A percentile compares a stretch with the other conserved stretches of the same genome.
These are phyloP conservation scores for Campoletis raptor DNA, from an alignment of 2,888 invertebrate genomes.

Conservation along the genomic window DNA sequence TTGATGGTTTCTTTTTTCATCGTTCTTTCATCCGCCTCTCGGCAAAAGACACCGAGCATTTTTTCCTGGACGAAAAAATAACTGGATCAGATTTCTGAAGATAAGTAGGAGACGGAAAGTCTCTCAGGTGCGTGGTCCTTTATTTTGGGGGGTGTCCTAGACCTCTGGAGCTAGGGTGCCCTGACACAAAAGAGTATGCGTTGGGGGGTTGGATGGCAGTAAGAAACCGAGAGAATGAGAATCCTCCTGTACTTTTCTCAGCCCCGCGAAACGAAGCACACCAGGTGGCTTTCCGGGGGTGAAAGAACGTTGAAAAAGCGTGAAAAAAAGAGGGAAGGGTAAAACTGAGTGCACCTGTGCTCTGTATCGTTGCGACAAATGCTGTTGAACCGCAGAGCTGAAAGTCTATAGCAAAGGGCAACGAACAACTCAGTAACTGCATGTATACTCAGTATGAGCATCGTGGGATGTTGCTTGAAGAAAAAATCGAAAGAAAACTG, in stretches of 20 bases:
- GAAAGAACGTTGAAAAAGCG: slow-evolving; percentile 38
- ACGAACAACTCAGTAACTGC: slow-evolving; percentile 48
- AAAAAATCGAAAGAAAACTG: slow-evolving; percentile 23
- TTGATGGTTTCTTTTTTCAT: background rate
- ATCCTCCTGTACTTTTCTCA: background rate
- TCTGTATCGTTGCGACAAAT: slow-evolving; percentile 55
- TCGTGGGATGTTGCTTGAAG: slow-evolving; percentile 30
- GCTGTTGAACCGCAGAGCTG: slow-evolving; percentile 17
- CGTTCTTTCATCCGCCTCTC: background rate
- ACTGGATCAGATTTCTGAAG: slow-evolving; percentile 20
- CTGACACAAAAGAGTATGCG: slow-evolving; percentile 58
- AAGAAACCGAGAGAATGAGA: slow-evolving; percentile 28
- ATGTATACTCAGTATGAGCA: slow-evolving; percentile 33
- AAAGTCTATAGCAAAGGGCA: slow-evolving; percentile 41
- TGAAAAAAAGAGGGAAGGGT: slow-evolving; percentile 40
- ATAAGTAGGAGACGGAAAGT: slow-evolving; percentile 22
- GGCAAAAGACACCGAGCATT: background rate
- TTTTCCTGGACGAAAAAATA: background rate
- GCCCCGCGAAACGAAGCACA: slow-evolving; percentile 41
- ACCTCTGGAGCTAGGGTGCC: slow-evolving; percentile 36
- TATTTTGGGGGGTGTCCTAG: slow-evolving; percentile 50
- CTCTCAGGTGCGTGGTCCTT: slow-evolving; percentile 60
- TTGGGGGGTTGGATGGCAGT: background rate
- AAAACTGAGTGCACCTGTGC: slow-evolving; percentile 57
- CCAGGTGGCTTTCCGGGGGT: slow-evolving; percentile 61